Percentiles rank a stretch among this genome's conserved stretches.
phyloP scores from a whole-genome alignment of 2,797 vertebrate species.

The Buceros bicornis region DNA sequence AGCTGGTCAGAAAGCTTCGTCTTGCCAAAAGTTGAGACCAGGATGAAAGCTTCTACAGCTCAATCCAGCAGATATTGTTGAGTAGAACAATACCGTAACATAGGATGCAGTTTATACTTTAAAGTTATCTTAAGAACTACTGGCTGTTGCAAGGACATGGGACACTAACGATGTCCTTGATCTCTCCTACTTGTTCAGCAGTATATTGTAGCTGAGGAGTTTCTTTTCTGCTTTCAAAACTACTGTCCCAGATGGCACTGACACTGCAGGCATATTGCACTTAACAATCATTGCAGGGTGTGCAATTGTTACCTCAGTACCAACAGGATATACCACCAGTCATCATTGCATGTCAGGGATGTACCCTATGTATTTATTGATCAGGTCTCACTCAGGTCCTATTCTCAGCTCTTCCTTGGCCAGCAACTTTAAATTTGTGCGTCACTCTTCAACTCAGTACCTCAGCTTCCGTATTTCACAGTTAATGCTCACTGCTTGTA shows the following conservation, averaged over 20 bases:
- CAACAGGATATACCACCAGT: not conserved
- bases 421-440: not conserved
- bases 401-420: not conserved
- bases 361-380: not conserved
- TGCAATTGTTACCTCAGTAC: not conserved
- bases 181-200: not conserved
- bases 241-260: not conserved
- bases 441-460: not conserved
- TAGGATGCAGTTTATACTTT: not conserved
- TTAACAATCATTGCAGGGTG: not conserved
- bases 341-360: not conserved
- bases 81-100: not conserved
- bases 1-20: not conserved
- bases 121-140: not conserved
- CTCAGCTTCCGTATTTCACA: not conserved
- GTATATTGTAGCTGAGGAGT: not conserved
- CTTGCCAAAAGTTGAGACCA: not conserved
- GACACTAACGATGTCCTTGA: not conserved
- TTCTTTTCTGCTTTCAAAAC: not conserved
- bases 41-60: not conserved
- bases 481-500: not conserved
- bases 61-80: not conserved
- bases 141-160: not conserved
- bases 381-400: not conserved
- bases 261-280: not conserved